These are phyloP conservation scores for Parascotia fuliginaria DNA, from an alignment of 2,888 invertebrate species.

Conservation along the genomic window DNA sequence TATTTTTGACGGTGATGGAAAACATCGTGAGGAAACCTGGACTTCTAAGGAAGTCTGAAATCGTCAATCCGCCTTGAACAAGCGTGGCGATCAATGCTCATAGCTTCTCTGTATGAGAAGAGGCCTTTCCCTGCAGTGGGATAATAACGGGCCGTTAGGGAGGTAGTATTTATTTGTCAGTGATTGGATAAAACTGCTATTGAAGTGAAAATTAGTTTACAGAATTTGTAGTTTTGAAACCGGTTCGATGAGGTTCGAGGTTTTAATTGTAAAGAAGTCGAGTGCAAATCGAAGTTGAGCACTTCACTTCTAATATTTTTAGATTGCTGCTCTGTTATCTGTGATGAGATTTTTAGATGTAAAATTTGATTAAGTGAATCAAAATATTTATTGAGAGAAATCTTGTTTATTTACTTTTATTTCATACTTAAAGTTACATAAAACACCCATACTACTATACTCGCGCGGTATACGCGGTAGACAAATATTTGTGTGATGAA, in stretches of 20 bases:
- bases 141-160: too few species aligned
- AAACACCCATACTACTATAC: background rate
- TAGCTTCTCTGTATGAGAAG: too few species aligned
- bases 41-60: too few species aligned
- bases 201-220: background rate
- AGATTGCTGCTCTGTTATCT: background rate
- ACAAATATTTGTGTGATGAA: too few species aligned
- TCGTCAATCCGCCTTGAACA: too few species aligned
- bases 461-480: too few species aligned
- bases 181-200: background rate
- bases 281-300: constrained; percentile 5
- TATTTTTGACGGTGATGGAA: too few species aligned
- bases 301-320: background rate
- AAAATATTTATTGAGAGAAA: too few species aligned
- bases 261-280: constrained; percentile 3
- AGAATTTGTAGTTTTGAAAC: background rate
- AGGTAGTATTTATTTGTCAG: background rate
- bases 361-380: background rate
- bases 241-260: background rate
- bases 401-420: too few species aligned
- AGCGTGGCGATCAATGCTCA: too few species aligned
- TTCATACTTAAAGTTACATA: background rate
- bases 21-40: too few species aligned
- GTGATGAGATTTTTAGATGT: background rate
- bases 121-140: too few species aligned